These are phyloP conservation scores for Montipora capricornis DNA, from an alignment of 64 coral and sea anemone genomes.

Conservation along the genomic window DNA sequence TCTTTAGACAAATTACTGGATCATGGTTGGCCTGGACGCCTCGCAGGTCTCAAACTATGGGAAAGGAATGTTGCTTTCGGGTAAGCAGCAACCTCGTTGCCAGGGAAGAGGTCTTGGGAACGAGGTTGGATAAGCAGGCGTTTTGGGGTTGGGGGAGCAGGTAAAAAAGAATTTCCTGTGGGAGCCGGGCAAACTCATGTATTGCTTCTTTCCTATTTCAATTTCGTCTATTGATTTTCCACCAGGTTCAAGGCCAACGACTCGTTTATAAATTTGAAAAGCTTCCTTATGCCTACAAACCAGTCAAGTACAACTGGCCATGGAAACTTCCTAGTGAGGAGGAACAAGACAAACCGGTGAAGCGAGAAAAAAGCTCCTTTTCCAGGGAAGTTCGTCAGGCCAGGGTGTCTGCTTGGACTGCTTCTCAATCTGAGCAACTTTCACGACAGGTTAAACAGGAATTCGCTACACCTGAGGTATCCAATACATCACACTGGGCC, in stretches of 20 bases:
- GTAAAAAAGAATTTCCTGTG: too few relatives aligned
- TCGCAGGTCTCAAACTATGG: too few relatives aligned
- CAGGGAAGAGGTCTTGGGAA: too few relatives aligned
- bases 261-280: constrained; percentile 65
- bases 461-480: not conserved
- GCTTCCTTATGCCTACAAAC: constrained; percentile 60
- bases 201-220: not conserved
- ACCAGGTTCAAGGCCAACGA: constrained; percentile 57
- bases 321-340: constrained; percentile 7
- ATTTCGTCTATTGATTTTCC: not conserved
- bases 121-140: too few relatives aligned
- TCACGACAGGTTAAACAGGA: not conserved
- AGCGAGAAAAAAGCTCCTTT: not conserved
- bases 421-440: not conserved
- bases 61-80: too few relatives aligned
- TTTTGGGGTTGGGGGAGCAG: too few relatives aligned
- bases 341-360: not conserved
- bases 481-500: not conserved
- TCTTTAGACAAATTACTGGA: too few relatives aligned
- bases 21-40: too few relatives aligned
- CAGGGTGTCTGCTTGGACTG: not conserved
- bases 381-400: not conserved
- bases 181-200: too few relatives aligned
- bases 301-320: constrained; percentile 42
- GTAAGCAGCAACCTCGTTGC: too few relatives aligned